Evolutionary conservation across 2,113 vertebrate genomes (phyloP).

Genomic region (Toxotes jaculatrix): DNA sequence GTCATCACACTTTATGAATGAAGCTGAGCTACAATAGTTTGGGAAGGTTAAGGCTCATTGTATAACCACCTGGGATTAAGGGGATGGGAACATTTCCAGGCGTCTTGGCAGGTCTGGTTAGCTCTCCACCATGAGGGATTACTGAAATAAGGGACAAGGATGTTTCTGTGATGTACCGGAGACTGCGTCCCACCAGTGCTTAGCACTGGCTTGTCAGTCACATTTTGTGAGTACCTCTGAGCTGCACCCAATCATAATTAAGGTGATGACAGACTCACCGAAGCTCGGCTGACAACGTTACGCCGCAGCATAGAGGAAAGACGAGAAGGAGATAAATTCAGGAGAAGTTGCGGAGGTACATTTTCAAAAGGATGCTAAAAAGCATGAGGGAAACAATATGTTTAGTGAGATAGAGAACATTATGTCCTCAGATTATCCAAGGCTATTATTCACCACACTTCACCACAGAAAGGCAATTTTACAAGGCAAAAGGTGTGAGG

Average conservation of each 20-base stretch:
- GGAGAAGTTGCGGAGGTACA: slow-evolving; percentile 24
- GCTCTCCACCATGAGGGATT: slow-evolving; percentile 44
- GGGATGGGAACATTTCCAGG: slow-evolving; percentile 19
- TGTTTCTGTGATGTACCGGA: slow-evolving; percentile 40
- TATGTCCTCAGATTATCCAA: slow-evolving; percentile 45
- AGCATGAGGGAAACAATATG: slow-evolving; percentile 48
- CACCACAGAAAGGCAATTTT: slow-evolving; percentile 56
- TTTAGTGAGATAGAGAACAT: slow-evolving; percentile 41
- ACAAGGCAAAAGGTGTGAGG: slow-evolving; percentile 29
- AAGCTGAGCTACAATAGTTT: slow-evolving; percentile 1
- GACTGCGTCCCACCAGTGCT: slow-evolving; percentile 22
- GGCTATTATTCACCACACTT: slow-evolving; percentile 54
- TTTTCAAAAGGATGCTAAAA: slow-evolving; percentile 30
- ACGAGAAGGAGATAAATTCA: neutral
- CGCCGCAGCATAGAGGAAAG: neutral
- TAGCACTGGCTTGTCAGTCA: slow-evolving; percentile 33
- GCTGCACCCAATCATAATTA: slow-evolving; percentile 60
- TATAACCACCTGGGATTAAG: slow-evolving; percentile 33
- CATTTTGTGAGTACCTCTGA: slow-evolving; percentile 58
- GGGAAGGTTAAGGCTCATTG: slow-evolving; percentile 15
- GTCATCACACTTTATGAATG: slow-evolving; percentile 19
- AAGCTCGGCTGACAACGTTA: neutral
- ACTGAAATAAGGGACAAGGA: slow-evolving; percentile 45
- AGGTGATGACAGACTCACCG: slow-evolving; percentile 32
- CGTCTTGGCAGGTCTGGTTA: slow-evolving; percentile 8